Conservation (phyloP, 2,113 vertebrate species). For the Laticauda laticaudata region DNA sequence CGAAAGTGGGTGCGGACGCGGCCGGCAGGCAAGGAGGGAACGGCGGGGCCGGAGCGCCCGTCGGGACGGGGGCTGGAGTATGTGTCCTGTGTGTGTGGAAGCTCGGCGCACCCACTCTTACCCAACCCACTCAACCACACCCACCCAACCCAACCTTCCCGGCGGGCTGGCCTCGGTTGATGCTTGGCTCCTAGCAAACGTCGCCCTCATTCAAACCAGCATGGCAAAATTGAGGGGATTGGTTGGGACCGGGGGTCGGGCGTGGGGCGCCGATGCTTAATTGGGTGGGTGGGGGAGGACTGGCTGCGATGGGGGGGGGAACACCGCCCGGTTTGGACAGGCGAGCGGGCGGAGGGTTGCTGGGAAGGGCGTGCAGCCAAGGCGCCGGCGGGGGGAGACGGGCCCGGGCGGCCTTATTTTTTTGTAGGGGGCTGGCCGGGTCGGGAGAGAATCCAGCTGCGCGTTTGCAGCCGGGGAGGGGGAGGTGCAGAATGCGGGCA, state of each 20-base stretch:
- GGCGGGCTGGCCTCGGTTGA: neutral
- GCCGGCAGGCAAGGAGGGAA: neutral
- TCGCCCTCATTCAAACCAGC: constrained; percentile 34
- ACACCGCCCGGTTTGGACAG: constrained; percentile 65
- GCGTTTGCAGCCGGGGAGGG: too few relatives aligned
- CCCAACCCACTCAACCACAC: too few relatives aligned
- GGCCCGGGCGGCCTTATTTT: neutral
- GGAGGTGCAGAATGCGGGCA: constrained; percentile 6
- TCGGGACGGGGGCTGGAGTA: neutral
- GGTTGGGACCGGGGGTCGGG: neutral
- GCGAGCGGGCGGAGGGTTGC: constrained; percentile 35
- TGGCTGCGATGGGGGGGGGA: constrained; percentile 25
- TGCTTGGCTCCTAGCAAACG: constrained; percentile 40
- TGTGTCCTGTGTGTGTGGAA: accelerated
- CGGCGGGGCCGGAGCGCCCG: neutral
- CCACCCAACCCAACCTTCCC: neutral
- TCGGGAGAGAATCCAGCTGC: neutral
- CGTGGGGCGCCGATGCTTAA: neutral
- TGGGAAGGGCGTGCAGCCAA: constrained; percentile 29
- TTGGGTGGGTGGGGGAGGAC: constrained; percentile 16
- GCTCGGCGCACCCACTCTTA: neutral
- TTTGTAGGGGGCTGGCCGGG: too few relatives aligned
- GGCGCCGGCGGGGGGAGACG: neutral
- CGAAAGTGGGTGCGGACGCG: neutral
- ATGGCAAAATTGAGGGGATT: neutral